Conservation (phyloP, 2,888 invertebrate species). For the Sphaeridia pumilis region DNA sequence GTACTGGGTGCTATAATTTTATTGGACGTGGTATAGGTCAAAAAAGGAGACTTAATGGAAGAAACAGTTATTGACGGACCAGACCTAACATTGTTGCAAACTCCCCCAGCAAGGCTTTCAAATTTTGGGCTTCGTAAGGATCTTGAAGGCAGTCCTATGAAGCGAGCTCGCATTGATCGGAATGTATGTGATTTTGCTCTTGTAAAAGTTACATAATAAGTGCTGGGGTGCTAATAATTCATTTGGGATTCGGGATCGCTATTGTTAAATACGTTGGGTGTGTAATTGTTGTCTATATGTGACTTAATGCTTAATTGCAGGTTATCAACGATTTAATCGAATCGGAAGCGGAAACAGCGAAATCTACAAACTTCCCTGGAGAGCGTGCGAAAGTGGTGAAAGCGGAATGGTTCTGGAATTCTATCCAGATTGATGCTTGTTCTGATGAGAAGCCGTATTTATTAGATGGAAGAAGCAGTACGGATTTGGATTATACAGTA, state of each 20-base stretch:
- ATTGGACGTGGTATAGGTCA: too few species aligned
- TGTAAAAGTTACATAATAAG: too few species aligned
- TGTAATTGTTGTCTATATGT: too few species aligned
- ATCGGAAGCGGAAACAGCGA: constrained; percentile 50
- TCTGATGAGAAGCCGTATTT: constrained; percentile 82
- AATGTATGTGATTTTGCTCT: too few species aligned
- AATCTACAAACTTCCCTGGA: constrained; percentile 5
- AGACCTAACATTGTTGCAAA: neutral
- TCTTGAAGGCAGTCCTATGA: constrained; percentile 24
- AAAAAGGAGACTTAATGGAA: neutral
- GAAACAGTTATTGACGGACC: neutral
- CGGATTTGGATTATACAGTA: constrained; percentile 12
- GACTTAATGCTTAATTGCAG: too few species aligned
- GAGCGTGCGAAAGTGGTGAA: constrained; percentile 59
- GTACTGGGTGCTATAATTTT: too few species aligned
- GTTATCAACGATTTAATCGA: constrained; percentile 73
- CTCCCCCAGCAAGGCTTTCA: constrained; percentile 2
- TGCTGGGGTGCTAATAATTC: too few species aligned
- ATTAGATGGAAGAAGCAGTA: constrained; percentile 51
- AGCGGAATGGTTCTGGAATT: constrained; percentile 97
- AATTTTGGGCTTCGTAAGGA: constrained; percentile 14
- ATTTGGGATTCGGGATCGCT: too few species aligned
- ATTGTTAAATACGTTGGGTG: too few species aligned
- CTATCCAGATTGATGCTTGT: constrained; percentile 88
- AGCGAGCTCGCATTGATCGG: constrained; percentile 35